These are phyloP conservation scores for Limnephilus auricula DNA, from an alignment of 2,888 invertebrate species.

Conservation along the genomic window DNA sequence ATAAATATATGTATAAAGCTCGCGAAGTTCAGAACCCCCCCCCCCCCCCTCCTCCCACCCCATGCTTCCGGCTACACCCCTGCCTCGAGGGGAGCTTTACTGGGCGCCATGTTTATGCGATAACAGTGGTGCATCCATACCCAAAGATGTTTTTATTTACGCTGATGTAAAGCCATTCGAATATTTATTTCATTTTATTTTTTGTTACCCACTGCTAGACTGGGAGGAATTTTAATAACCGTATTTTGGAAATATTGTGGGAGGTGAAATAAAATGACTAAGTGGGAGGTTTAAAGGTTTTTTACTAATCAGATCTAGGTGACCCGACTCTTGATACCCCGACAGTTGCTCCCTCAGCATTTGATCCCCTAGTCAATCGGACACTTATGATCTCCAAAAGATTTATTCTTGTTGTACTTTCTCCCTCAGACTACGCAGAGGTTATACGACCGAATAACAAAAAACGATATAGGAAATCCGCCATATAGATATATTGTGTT, in stretches of 20 bases:
- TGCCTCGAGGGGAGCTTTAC: conserved; percentile 23
- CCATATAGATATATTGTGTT: too few species aligned
- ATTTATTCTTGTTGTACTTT: too few species aligned
- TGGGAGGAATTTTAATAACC: background rate
- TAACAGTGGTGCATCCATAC: conserved; percentile 39
- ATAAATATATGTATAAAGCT: conserved; percentile 48
- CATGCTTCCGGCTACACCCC: conserved; percentile 22
- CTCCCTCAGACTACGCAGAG: too few species aligned
- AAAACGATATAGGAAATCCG: too few species aligned
- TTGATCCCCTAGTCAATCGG: too few species aligned
- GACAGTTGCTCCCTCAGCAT: too few species aligned
- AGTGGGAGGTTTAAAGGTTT: background rate
- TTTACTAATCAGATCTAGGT: background rate
- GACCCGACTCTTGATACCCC: background rate
- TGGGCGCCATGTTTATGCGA: conserved; percentile 41
- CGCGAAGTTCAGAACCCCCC: conserved; percentile 3
- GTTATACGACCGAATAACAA: too few species aligned
- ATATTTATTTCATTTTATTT: background rate
- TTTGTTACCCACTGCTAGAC: background rate
- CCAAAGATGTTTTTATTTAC: background rate
- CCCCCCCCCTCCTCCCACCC: background rate
- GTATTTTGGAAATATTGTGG: background rate
- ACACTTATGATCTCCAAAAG: too few species aligned
- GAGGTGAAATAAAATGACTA: too few species aligned
- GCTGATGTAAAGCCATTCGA: background rate